Evolutionary conservation across 1,140 invertebrate species (phyloP).

Genomic region (Musca vetustissima): DNA sequence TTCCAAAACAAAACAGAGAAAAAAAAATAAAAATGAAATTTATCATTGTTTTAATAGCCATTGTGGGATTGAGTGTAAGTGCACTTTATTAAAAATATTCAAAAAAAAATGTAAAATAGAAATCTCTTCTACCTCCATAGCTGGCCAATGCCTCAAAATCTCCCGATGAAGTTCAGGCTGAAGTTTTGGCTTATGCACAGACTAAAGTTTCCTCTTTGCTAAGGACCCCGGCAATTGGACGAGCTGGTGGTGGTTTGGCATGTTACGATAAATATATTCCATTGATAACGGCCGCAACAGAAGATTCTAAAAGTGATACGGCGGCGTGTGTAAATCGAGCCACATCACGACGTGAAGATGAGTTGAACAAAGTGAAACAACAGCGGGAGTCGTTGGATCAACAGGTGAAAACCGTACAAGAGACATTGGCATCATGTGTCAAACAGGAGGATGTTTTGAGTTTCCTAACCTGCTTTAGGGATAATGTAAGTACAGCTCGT

Average conservation of each 20-base stretch:
- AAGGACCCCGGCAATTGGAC: background rate
- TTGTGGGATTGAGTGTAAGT: slow-evolving; percentile 13
- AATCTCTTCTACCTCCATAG: background rate
- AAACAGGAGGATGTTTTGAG: background rate
- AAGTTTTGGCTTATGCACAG: background rate
- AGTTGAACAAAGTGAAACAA: background rate
- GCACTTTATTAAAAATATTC: too few species aligned
- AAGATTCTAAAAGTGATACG: slow-evolving; percentile 7
- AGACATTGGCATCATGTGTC: background rate
- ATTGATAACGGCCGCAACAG: background rate
- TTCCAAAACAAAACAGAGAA: too few species aligned
- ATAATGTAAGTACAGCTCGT: background rate
- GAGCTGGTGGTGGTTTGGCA: slow-evolving; percentile 4
- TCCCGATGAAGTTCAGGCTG: background rate
- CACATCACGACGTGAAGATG: slow-evolving; percentile 7
- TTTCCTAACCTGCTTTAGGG: slow-evolving; percentile 2
- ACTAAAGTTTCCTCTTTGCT: background rate
- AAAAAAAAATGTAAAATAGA: too few species aligned
- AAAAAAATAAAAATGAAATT: slow-evolving; percentile 4
- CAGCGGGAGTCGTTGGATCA: background rate
- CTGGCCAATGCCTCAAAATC: background rate
- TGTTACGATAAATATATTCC: slow-evolving; percentile 14
- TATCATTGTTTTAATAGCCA: background rate
- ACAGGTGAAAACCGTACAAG: background rate
- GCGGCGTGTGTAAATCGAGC: background rate